These are phyloP conservation scores for Bos indicus DNA, from an alignment of 2,113 vertebrate genomes.

Conservation along the genomic window DNA sequence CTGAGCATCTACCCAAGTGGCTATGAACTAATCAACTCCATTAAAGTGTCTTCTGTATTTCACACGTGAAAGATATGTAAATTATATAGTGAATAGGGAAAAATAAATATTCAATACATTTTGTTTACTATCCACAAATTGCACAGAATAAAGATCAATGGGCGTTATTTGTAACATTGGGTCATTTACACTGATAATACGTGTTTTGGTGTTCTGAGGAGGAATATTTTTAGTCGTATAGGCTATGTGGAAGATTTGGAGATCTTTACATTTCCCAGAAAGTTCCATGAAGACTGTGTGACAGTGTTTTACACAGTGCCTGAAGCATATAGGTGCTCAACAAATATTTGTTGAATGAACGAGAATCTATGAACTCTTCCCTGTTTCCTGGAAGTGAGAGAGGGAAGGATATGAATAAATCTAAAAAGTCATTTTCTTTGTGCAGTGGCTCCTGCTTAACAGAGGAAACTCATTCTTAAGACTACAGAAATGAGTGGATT, in stretches of 20 bases:
- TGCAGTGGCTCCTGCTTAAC: background rate
- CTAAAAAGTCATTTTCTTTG: background rate
- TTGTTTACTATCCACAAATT: background rate
- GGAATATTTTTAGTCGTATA: background rate
- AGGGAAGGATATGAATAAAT: background rate
- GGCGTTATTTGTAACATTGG: background rate
- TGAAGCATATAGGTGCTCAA: background rate
- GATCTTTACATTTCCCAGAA: background rate
- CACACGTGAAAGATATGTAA: background rate
- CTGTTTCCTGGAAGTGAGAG: background rate
- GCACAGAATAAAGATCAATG: background rate
- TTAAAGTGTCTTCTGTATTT: background rate
- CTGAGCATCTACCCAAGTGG: background rate
- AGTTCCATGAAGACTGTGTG: background rate
- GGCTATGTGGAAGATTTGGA: background rate
- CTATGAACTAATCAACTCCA: background rate
- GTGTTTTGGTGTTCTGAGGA: background rate
- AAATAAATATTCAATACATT: background rate
- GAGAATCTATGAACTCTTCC: background rate
- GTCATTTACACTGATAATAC: background rate
- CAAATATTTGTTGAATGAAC: background rate
- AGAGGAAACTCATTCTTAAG: background rate
- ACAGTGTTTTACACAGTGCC: background rate
- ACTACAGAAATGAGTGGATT: background rate
- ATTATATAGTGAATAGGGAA: background rate